Base-by-base conservation (phyloP, 2,113 vertebrate species). In the Saguinus midas region DNA sequence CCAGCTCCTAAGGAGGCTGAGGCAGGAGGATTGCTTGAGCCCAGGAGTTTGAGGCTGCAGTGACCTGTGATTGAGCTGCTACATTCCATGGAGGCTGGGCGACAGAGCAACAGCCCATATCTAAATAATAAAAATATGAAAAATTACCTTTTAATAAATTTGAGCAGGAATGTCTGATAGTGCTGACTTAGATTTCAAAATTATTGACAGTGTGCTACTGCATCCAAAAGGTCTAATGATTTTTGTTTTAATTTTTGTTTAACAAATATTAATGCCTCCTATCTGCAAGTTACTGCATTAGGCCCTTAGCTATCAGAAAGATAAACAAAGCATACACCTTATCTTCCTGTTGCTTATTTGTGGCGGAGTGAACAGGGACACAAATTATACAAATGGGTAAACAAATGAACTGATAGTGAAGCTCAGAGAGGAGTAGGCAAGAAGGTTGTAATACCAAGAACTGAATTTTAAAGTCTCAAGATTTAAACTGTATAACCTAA, bases 121-220 rank as follows among this genome's bases (percentile, higher is more conserved):
- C 45, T 48, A 66, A 48, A 55, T 14, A 66, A 32, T 45, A 43
- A 70, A 13, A 29, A 64, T 64, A 32, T 64, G 27, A 32, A 64
- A 90, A 92, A 81, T 50, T 68, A 12, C 55, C 17, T 75, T 96
- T 94, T 90, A 70, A 72, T 92, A 91, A 73, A 83, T 57, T 72
- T 87, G 29, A 92, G 45, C 55, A 88, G 37, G 45, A 83, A 50
- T 93, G 17, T 82, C 45, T 89, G 37, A 86, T 89, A 20, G 5
- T 89, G 27, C 55, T 86, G 23, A 90, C 58, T 83, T 86, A 48
- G n/a, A 91, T 84, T 90, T 80, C 37, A 84, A 35, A 88, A 78
- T 86, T 87, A 32, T n/a, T 85, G 48, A 82, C 3, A 14, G 5
- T 92, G 12, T 87, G 17, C 68, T 72, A 25, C n/a, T 90, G 21